Base-by-base conservation (phyloP, 2,888 invertebrate species). In the Ophioninae sp. region DNA sequence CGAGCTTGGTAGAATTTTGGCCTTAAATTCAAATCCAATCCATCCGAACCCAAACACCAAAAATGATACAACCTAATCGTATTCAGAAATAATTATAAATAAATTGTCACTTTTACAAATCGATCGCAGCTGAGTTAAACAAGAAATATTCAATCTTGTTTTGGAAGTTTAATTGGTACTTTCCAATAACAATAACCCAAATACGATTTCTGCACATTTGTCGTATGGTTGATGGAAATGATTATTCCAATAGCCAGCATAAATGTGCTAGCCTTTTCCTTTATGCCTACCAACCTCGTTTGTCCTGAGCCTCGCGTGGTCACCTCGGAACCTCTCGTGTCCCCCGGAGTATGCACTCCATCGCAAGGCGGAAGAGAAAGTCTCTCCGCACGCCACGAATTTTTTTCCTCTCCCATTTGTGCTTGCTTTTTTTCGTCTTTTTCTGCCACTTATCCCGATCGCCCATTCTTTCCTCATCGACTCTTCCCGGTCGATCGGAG, bases 331-430 rank as follows among this genome's bases (percentile, higher is more conserved):
- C 21, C 59, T 57, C 70, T 57, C 70, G 70, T 56, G 70, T 20
- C 56, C n/a, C 30, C 41, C 30, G 30, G 37, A 65, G 67, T 73
- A 68, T 67, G 74, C 83, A 83, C 86, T 82, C 89, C 87, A 88
- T 87, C 88, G 83, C 80, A 68, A 86, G 82, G 84, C 89, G 88
- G 88, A 89, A 90, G 90, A 87, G 90, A 90, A 90, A 90, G 89
- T 89, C 83, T 79, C 81, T 74, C 67, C 61, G 65, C 68, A 72
- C 62, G 81, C 74, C 77, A 84, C 74, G 30, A 84, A 80, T 81
- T 85, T 70, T 78, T 50, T 50, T 50, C 50, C 50, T 50, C 50
- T 17, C 13, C 44, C 67, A 50, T 57, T 64, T 37, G 78, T 73
- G 64, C 56, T 73, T 39, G 20, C 56, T 17, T 8, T 74, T 77